A percentile compares a stretch with the other conserved stretches of the same genome.
Evolutionary conservation across 1,140 invertebrate genomes (phyloP).

Genomic region (Drosophila athabasca): DNA sequence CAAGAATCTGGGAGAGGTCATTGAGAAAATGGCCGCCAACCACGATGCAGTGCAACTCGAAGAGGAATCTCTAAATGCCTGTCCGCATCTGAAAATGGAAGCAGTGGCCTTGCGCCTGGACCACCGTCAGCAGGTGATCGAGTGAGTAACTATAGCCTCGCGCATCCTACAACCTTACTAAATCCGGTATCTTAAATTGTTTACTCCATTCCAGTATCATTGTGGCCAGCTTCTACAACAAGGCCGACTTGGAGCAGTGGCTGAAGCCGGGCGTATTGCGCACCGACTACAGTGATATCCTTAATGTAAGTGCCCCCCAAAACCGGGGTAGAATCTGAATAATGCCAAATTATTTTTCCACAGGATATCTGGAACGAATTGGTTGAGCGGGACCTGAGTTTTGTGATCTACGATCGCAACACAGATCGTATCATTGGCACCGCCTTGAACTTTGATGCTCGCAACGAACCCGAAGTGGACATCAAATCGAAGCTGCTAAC

Average conservation of each 20-base stretch:
- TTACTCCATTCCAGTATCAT: constrained; percentile 88
- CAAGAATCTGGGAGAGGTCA: constrained; percentile 87
- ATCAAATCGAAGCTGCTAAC: constrained; percentile 87
- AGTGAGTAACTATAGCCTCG: constrained; percentile 78
- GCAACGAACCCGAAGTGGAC: constrained; percentile 90
- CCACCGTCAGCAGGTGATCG: constrained; percentile 87
- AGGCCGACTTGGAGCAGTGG: constrained; percentile 92
- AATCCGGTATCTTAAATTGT: neutral
- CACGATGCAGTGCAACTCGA: constrained; percentile 63
- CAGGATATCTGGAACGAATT: constrained; percentile 87
- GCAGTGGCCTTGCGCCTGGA: constrained; percentile 86
- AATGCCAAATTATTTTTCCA: no score
- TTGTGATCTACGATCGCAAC: constrained; percentile 85
- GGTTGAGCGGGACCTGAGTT: constrained; percentile 88
- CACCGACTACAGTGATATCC: constrained; percentile 88
- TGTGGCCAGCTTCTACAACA: constrained; percentile 91
- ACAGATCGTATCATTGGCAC: constrained; percentile 85
- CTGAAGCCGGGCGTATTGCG: constrained; percentile 87
- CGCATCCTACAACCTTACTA: neutral
- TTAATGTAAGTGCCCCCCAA: constrained; percentile 83
- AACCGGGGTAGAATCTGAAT: neutral
- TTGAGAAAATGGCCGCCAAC: constrained; percentile 85
- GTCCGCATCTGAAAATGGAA: constrained; percentile 84
- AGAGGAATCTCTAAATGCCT: constrained; percentile 64
- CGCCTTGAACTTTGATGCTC: constrained; percentile 90